Conservation (phyloP, 2,797 vertebrate species). For the Poecilia picta region DNA sequence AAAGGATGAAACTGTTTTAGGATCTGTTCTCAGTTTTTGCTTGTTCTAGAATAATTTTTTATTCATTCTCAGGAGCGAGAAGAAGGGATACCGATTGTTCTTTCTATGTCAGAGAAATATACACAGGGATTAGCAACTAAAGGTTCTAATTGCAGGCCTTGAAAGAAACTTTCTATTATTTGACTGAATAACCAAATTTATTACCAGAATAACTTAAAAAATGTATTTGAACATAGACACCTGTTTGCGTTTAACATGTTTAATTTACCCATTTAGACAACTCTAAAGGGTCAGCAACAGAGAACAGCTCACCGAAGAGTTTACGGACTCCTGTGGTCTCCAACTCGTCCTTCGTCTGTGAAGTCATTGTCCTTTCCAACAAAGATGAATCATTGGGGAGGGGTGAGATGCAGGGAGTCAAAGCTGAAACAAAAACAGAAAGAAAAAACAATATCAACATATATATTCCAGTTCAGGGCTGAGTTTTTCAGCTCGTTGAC, state of each 20-base stretch:
- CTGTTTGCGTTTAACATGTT: neutral
- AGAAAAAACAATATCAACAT: neutral
- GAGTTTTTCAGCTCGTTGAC: conserved; percentile 30
- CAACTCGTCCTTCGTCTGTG: conserved; percentile 83
- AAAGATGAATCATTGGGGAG: conserved; percentile 85
- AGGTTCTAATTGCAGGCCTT: neutral
- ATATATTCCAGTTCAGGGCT: neutral
- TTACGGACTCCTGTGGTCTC: conserved; percentile 82
- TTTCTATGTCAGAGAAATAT: neutral
- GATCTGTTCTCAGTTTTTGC: neutral
- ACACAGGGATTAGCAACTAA: neutral
- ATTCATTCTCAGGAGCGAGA: neutral
- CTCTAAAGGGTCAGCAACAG: neutral
- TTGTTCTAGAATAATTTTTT: neutral
- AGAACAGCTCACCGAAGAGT: conserved; percentile 81
- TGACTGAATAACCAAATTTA: neutral
- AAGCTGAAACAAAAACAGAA: conserved; percentile 77
- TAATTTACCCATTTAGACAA: neutral
- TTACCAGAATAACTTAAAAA: neutral
- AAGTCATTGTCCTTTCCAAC: conserved; percentile 82
- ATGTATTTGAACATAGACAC: neutral
- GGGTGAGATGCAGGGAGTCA: conserved; percentile 93
- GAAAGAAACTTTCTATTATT: neutral
- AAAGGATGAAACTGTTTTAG: neutral
- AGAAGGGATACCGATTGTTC: neutral